Conservation (phyloP, 1,140 invertebrate species). For the Heliconius hermathena region DNA sequence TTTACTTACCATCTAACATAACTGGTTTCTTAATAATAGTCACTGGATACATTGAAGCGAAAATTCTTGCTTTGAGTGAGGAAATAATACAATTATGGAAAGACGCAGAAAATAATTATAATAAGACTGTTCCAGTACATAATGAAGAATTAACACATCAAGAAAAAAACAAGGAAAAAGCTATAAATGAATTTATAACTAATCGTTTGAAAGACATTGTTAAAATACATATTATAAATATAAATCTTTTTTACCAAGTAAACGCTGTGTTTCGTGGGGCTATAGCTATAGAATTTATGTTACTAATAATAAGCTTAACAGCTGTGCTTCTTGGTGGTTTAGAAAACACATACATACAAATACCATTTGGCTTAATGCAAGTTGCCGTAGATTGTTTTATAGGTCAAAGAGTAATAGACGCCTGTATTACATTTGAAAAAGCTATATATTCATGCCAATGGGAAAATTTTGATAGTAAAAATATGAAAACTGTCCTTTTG, state of each 20-base stretch:
- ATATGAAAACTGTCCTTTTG: slow-evolving; percentile 54
- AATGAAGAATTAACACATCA: not conserved
- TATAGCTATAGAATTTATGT: slow-evolving; percentile 55
- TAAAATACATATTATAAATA: slow-evolving; percentile 47
- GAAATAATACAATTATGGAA: slow-evolving; percentile 54
- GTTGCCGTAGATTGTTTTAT: slow-evolving; percentile 58
- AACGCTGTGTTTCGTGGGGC: slow-evolving; percentile 49
- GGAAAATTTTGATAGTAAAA: slow-evolving; percentile 55
- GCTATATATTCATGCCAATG: slow-evolving; percentile 61
- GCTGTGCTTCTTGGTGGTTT: slow-evolving; percentile 57
- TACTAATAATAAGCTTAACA: slow-evolving; percentile 51
- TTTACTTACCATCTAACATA: slow-evolving; percentile 40
- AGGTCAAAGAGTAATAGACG: slow-evolving; percentile 59
- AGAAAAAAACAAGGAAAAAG: slow-evolving; percentile 19
- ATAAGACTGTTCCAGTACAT: not conserved
- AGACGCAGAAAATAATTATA: slow-evolving; percentile 47
- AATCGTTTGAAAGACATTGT: slow-evolving; percentile 45
- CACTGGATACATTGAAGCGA: slow-evolving; percentile 59
- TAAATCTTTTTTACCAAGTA: slow-evolving; percentile 47
- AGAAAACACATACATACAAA: slow-evolving; percentile 59
- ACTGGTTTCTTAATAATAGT: slow-evolving; percentile 56
- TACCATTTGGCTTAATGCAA: slow-evolving; percentile 58
- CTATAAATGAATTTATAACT: not conserved
- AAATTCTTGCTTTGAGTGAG: slow-evolving; percentile 53
- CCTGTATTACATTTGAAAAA: slow-evolving; percentile 49